Evolutionary conservation across 2,888 invertebrate species (phyloP).

Genomic region (Orgyia antiqua): DNA sequence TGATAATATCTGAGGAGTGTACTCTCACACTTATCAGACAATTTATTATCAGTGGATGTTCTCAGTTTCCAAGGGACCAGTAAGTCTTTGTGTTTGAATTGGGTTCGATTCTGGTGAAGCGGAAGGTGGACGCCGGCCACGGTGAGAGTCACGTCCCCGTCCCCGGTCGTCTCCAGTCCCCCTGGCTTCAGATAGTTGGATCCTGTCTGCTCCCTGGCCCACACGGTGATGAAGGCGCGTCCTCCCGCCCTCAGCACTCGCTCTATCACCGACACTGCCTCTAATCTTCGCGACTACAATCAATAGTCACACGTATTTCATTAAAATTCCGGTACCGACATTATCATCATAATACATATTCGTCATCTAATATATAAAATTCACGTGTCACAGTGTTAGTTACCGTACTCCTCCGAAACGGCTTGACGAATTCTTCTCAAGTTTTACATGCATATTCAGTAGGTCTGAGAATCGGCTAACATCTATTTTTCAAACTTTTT

Average conservation of each 20-base stretch:
- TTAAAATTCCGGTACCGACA: neutral
- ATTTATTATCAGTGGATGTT: slow-evolving; percentile 38
- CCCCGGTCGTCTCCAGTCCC: slow-evolving; percentile 24
- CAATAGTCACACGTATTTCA: neutral
- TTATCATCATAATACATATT: too few relatives aligned
- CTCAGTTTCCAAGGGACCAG: slow-evolving; percentile 96
- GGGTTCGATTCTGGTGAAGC: slow-evolving; percentile 93
- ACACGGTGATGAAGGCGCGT: slow-evolving; percentile 92
- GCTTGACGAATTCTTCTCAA: too few relatives aligned
- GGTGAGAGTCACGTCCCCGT: slow-evolving; percentile 28
- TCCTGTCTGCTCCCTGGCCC: slow-evolving; percentile 93
- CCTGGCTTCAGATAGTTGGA: slow-evolving; percentile 64
- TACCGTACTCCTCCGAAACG: too few relatives aligned
- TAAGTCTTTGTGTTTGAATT: slow-evolving; percentile 93
- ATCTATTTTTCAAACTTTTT: too few relatives aligned
- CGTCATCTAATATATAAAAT: too few relatives aligned
- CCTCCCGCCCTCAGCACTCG: slow-evolving; percentile 86
- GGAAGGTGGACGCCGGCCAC: slow-evolving; percentile 75
- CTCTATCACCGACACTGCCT: slow-evolving; percentile 86
- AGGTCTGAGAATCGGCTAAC: too few relatives aligned
- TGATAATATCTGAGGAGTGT: slow-evolving; percentile 93
- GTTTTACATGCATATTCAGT: too few relatives aligned
- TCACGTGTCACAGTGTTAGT: too few relatives aligned
- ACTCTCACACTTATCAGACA: slow-evolving; percentile 51
- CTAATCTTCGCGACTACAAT: slow-evolving; percentile 81